Evolutionary conservation across 2,113 vertebrate species (phyloP).

Genomic region (Nothoprocta perdicaria): DNA sequence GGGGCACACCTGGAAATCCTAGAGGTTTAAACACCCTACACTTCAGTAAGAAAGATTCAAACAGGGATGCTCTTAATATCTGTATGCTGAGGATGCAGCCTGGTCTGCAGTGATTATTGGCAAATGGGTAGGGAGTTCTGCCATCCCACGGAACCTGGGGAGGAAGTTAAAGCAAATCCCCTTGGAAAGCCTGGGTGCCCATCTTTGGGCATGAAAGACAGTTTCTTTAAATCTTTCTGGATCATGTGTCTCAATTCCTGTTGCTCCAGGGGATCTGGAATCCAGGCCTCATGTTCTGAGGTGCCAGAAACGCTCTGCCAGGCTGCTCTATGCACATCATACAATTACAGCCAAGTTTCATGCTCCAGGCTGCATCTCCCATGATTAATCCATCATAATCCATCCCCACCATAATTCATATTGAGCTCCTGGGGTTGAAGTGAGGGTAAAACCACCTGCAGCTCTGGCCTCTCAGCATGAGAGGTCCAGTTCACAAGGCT

Average conservation of each 20-base stretch:
- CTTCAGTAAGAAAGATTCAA: not conserved
- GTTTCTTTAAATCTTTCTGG: constrained; percentile 24
- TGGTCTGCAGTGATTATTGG: not conserved
- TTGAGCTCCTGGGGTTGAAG: not conserved
- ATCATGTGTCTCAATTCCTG: not conserved
- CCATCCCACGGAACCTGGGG: not conserved
- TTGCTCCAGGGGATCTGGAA: constrained; percentile 22
- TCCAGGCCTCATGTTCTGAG: not conserved
- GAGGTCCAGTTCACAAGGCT: not conserved
- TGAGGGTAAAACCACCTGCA: not conserved
- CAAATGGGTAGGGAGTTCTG: not conserved
- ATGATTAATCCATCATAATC: not conserved
- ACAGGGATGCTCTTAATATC: not conserved
- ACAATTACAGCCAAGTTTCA: not conserved
- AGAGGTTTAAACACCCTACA: not conserved
- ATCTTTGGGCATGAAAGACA: not conserved
- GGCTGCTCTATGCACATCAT: not conserved
- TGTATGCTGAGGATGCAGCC: not conserved
- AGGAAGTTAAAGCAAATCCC: not conserved
- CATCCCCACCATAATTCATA: not conserved
- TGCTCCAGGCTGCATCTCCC: not conserved
- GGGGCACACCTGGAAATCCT: not conserved
- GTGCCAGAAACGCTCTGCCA: not conserved
- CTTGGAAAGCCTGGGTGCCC: not conserved
- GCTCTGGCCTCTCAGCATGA: not conserved